Base-by-base conservation (phyloP, 2,888 invertebrate species). In the Sthenelais limicola region DNA sequence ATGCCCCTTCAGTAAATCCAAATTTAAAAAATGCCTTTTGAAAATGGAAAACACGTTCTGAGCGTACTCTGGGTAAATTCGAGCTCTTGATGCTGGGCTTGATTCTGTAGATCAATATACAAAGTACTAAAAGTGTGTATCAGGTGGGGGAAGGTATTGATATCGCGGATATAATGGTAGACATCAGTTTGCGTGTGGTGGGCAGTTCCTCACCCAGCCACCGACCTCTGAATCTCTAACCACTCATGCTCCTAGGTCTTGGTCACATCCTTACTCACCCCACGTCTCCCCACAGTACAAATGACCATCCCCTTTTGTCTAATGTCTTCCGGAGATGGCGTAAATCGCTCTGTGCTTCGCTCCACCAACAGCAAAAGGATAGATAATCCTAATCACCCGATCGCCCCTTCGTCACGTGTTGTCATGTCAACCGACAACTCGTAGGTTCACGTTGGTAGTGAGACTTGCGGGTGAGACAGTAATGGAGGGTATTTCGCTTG, bases 251-350 rank as follows among this genome's bases (percentile, higher is more conserved):
- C 56, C 1, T 1, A 30, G n/a, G 32, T 32, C 32, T 2, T 4
- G 21, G 21, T 18, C n/a, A 28, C 24, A 33, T 33, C 56, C 56
- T 56, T 33, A 1, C 32, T 2, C 26, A 3, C 28, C 56, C 56
- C 52, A n/a, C 21, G 3, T n/a, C 56, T n/a, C n/a, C n/a, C n/a
- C n/a, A n/a, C n/a, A n/a, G n/a, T n/a, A n/a, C n/a, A n/a, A n/a
- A n/a, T n/a, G n/a, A n/a, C n/a, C n/a, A 33, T 32, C 56, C 56
- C 30, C 56, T 33, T 33, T 56, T 56, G 56, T 56, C 56, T 56
- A 56, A 56, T 56, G 33, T 32, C 56, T 56, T 56, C 56, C 56
- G 56, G 56, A 18, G 56, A 15, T 33, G 56, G 32, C 56, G 56
- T 56, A 56, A 56, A 56, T 56, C 56, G 33, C 30, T 3, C 18